Conservation (phyloP, 1,140 invertebrate genomes). For the Drosophila melanica region DNA sequence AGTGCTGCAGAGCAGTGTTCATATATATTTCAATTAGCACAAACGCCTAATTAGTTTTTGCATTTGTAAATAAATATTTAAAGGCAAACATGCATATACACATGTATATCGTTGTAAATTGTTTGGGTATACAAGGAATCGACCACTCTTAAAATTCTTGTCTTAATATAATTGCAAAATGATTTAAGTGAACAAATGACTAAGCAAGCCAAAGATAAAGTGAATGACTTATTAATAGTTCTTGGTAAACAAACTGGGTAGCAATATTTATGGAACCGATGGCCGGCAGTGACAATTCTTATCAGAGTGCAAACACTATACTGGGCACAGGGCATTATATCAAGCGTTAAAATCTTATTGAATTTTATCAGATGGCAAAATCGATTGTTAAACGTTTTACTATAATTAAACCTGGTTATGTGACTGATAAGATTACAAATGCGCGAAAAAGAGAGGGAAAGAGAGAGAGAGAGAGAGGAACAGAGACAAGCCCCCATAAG, state of each 20-base stretch:
- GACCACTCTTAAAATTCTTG: neutral
- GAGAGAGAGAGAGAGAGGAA: neutral
- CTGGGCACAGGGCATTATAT: constrained; percentile 15
- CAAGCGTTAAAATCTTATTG: constrained; percentile 19
- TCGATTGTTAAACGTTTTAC: constrained; percentile 12
- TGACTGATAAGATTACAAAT: constrained; percentile 18
- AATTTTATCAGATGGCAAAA: constrained; percentile 24
- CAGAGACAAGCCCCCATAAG: neutral
- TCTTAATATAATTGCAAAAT: constrained; percentile 6
- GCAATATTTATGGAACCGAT: constrained; percentile 4
- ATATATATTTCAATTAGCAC: neutral
- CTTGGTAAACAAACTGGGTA: constrained; percentile 19
- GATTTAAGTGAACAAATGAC: constrained; percentile 4
- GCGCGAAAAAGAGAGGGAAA: neutral
- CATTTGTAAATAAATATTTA: neutral
- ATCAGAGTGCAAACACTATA: constrained; percentile 11
- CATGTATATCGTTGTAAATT: neutral
- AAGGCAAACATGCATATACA: neutral
- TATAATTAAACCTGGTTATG: constrained; percentile 5
- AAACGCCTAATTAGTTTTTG: constrained; percentile 6
- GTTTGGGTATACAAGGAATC: neutral
- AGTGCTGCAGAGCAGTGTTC: neutral
- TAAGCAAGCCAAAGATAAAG: constrained; percentile 11
- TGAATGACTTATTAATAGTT: constrained; percentile 14
- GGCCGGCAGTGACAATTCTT: constrained; percentile 19